Conservation (phyloP, 92 coral and sea anemone species). For the Porites cylindrica region DNA sequence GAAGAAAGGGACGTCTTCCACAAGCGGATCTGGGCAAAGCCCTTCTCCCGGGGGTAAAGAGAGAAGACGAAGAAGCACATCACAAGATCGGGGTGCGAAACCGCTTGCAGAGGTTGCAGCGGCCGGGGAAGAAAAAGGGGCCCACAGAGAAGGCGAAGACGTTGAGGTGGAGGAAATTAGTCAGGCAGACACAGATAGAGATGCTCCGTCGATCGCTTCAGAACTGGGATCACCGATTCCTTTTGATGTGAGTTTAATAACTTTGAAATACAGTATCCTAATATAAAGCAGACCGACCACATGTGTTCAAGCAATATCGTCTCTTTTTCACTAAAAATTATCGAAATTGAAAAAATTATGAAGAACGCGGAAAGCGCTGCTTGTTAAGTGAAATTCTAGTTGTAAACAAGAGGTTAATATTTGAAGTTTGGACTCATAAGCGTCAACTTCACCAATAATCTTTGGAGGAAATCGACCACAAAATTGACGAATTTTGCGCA, state of each 20-base stretch:
- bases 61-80: conserved; percentile 40
- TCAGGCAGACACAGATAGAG: conserved; percentile 94
- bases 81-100: conserved; percentile 42
- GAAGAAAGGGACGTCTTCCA: conserved; percentile 53
- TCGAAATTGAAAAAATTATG: no score
- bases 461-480: conserved; percentile 20
- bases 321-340: no score
- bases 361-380: no score
- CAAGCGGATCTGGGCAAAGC: conserved; percentile 54
- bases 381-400: no score
- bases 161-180: conserved; percentile 80
- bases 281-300: no score
- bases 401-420: no score
- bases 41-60: conserved; percentile 43
- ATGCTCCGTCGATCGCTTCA: conserved; percentile 93
- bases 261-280: not conserved
- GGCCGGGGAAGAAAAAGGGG: conserved; percentile 52
- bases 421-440: no score
- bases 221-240: conserved; percentile 89
- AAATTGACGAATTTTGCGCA: not conserved
- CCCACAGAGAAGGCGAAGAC: conserved; percentile 59
- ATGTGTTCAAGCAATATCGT: no score
- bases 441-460: not conserved
- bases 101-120: conserved; percentile 48
- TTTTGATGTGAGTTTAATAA: conserved; percentile 79